phyloP scores from a whole-genome alignment of 1,140 invertebrate genomes.

The Cotesia vestalis region DNA sequence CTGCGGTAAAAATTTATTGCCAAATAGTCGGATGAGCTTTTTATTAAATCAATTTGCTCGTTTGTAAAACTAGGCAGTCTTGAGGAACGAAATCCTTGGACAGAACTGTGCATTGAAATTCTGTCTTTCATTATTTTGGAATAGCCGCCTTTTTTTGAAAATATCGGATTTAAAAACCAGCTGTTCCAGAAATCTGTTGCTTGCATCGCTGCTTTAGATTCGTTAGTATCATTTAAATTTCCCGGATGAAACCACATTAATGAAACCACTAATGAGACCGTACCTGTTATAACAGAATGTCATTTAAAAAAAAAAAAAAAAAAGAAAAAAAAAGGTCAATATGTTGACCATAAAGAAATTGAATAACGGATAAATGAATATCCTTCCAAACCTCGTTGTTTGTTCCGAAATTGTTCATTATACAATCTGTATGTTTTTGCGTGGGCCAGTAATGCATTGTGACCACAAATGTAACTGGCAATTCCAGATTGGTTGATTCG shows the following conservation, averaged over 20 bases:
- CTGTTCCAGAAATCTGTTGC: slow-evolving; percentile 69
- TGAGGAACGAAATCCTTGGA: slow-evolving; percentile 60
- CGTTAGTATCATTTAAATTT: slow-evolving; percentile 55
- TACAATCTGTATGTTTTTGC: slow-evolving; percentile 62
- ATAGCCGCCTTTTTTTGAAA: slow-evolving; percentile 66
- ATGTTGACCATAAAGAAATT: slow-evolving; percentile 20
- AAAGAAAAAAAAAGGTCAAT: slow-evolving; percentile 5
- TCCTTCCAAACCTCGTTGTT: slow-evolving; percentile 53
- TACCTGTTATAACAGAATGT: slow-evolving; percentile 53
- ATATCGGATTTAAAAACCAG: slow-evolving; percentile 66
- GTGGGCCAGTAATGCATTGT: slow-evolving; percentile 60
- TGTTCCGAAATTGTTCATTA: slow-evolving; percentile 51
- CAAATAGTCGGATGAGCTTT: slow-evolving; percentile 58
- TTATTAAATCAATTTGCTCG: slow-evolving; percentile 62
- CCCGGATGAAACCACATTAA: slow-evolving; percentile 71
- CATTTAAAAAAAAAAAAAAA: slow-evolving; percentile 26
- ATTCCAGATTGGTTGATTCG: slow-evolving; percentile 46
- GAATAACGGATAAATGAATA: too few species aligned
- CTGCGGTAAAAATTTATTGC: slow-evolving; percentile 60
- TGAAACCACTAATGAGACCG: slow-evolving; percentile 72
- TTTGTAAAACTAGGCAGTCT: slow-evolving; percentile 66
- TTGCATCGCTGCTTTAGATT: slow-evolving; percentile 67
- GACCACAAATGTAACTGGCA: slow-evolving; percentile 57
- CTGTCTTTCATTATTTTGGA: slow-evolving; percentile 63
- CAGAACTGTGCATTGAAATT: slow-evolving; percentile 60